Evolutionary conservation across 2,113 vertebrate genomes (phyloP).

Genomic region (Smithornis capensis): DNA sequence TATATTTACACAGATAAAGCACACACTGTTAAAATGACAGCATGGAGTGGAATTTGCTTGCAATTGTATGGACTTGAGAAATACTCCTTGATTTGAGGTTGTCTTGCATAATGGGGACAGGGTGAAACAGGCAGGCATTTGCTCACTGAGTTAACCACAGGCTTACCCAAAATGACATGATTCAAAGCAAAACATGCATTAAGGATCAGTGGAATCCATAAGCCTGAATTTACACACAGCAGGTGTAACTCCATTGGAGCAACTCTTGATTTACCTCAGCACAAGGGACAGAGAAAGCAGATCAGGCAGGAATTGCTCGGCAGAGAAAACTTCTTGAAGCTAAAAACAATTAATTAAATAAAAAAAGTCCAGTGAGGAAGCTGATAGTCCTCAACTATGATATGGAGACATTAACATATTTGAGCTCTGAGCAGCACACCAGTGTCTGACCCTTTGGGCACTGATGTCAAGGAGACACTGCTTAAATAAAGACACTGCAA

Average conservation of each 20-base stretch:
- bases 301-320: neutral
- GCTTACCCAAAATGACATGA: constrained; percentile 28
- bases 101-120: neutral
- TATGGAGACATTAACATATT: neutral
- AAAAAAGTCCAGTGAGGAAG: neutral
- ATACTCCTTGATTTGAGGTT: neutral
- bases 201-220: neutral
- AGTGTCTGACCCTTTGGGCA: neutral
- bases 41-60: neutral
- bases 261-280: neutral
- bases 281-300: neutral
- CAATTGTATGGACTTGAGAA: neutral
- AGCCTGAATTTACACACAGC: neutral
- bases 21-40: neutral
- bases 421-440: constrained; percentile 11
- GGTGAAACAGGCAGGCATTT: neutral
- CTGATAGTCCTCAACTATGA: neutral
- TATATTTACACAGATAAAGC: neutral
- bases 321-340: neutral
- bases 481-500: constrained; percentile 41
- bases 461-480: neutral
- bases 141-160: neutral
- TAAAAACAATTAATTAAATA: constrained; percentile 6
- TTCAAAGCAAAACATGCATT: neutral
- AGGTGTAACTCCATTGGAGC: neutral